phyloP scores from a whole-genome alignment of 2,797 vertebrate species.

The Gallinago nigripennis region DNA sequence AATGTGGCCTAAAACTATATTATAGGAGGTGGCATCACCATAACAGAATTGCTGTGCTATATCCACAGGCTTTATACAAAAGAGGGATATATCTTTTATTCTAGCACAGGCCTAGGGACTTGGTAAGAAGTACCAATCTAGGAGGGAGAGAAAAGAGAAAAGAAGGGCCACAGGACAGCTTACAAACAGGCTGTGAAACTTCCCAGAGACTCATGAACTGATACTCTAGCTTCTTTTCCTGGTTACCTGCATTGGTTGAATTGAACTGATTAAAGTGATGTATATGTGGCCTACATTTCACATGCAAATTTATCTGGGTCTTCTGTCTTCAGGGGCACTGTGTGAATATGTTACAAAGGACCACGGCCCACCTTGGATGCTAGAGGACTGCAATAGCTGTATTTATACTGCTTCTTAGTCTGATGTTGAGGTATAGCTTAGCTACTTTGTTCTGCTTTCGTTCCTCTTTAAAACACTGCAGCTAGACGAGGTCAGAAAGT shows the following conservation, averaged over 20 bases:
- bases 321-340: background rate
- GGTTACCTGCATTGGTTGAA: background rate
- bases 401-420: background rate
- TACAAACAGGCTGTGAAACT: background rate
- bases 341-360: background rate
- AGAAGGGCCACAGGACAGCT: background rate
- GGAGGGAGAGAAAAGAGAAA: background rate
- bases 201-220: background rate
- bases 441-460: background rate
- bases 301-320: background rate
- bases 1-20: background rate
- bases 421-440: background rate
- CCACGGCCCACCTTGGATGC: rapidly evolving
- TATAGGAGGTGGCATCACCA: background rate
- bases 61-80: background rate
- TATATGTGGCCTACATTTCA: background rate
- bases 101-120: background rate
- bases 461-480: background rate
- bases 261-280: background rate
- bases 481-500: background rate
- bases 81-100: background rate
- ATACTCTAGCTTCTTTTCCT: background rate
- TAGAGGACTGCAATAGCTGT: background rate
- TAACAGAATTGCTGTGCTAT: background rate
- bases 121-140: background rate